Evolutionary conservation across 1,140 invertebrate species (phyloP).

Genomic region (Onthophagus taurus): DNA sequence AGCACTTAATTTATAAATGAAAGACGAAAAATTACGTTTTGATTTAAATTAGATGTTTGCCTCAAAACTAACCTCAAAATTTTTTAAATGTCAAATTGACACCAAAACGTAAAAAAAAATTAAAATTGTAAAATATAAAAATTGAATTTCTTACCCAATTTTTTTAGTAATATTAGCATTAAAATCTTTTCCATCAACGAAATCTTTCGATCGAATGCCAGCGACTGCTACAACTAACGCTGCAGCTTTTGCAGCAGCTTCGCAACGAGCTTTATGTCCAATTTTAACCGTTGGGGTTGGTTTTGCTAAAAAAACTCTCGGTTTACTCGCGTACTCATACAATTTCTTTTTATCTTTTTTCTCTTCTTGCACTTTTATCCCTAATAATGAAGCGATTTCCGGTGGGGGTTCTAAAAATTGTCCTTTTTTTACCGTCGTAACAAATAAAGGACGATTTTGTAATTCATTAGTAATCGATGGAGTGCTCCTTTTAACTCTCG

Average conservation of each 20-base stretch:
- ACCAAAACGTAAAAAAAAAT: not conserved
- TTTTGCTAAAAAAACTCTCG: constrained; percentile 41
- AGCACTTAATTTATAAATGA: not conserved
- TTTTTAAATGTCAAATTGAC: not conserved
- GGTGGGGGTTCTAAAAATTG: constrained; percentile 68
- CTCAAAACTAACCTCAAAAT: too few species aligned
- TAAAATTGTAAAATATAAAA: too few species aligned
- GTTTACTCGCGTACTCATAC: constrained; percentile 51
- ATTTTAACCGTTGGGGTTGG: constrained; percentile 11
- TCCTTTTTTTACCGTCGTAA: constrained; percentile 68
- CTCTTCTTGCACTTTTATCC: constrained; percentile 42
- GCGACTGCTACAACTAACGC: constrained; percentile 24
- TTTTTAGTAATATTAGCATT: constrained; percentile 20
- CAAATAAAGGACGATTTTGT: constrained; percentile 45
- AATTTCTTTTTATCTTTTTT: constrained; percentile 38
- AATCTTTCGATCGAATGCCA: constrained; percentile 16
- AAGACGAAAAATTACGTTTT: not conserved
- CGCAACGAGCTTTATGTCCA: constrained; percentile 27
- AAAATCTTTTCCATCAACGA: constrained; percentile 17
- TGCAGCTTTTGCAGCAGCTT: constrained; percentile 32
- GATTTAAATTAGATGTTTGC: too few species aligned
- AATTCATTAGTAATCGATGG: too few species aligned
- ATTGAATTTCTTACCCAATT: constrained; percentile 14
- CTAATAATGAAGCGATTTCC: constrained; percentile 55
- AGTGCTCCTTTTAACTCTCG: constrained; percentile 28